These are phyloP conservation scores for Indri indri DNA, from an alignment of 2,113 vertebrate genomes.

Conservation along the genomic window DNA sequence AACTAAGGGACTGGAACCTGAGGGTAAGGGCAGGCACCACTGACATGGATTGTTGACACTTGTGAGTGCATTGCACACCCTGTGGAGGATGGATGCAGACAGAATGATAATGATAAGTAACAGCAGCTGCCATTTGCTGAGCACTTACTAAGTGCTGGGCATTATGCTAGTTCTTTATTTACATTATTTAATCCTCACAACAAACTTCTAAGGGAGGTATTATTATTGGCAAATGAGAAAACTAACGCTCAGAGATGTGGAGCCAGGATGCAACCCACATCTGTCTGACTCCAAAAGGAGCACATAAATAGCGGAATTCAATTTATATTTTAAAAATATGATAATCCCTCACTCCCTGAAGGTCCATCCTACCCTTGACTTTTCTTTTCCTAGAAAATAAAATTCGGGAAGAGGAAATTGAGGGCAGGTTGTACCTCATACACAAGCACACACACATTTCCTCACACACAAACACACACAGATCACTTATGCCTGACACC, in stretches of 20 bases:
- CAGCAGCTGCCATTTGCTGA: not conserved
- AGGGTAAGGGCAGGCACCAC: not conserved
- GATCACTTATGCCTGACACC: not conserved
- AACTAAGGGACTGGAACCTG: not conserved
- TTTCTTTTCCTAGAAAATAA: constrained; percentile 19
- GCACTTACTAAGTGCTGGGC: not conserved
- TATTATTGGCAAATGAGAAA: constrained; percentile 33
- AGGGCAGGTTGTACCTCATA: not conserved
- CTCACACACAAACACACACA: not conserved
- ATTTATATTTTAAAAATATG: constrained; percentile 35
- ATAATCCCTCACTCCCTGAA: constrained; percentile 56
- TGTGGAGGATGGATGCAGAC: rapidly evolving
- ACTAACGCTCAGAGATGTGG: not conserved
- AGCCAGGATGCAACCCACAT: not conserved
- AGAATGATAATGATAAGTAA: not conserved
- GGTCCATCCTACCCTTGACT: not conserved
- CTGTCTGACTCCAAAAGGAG: constrained; percentile 55
- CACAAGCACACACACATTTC: not conserved
- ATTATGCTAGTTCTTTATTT: constrained; percentile 43
- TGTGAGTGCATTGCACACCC: not conserved
- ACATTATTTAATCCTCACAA: constrained; percentile 3
- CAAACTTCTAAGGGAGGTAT: constrained; percentile 32
- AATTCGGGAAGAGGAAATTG: constrained; percentile 16
- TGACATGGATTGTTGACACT: rapidly evolving
- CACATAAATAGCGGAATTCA: constrained; percentile 66